Evolutionary conservation across 2,888 invertebrate species (phyloP), one percentile per base, ranked within the genome.

Genomic region (Lomographa bimaculata): DNA sequence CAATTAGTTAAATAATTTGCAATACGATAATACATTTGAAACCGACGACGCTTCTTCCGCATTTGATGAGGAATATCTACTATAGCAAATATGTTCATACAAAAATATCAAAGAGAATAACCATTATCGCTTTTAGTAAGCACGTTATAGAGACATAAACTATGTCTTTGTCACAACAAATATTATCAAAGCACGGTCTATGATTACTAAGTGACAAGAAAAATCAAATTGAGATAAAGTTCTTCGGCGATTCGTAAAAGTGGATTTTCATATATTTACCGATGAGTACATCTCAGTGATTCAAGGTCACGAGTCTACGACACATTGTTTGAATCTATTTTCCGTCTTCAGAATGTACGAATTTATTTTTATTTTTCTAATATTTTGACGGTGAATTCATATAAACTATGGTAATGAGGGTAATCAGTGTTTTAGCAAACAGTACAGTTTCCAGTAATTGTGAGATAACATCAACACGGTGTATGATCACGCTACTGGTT

Each of bases 221-320:
- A n/a, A n/a, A n/a, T n/a, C n/a, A n/a, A n/a, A n/a, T n/a, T n/a
- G n/a, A n/a, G 30, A 27, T 17, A 26, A 1, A 18, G 36, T 23
- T 12, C 21, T 26, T 35, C 9, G 17, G n/a, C 3, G 14, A n/a
- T n/a, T 1, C 12, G 18, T 24, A 20, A 19, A 33, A 32, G 9
- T 10, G 7, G 17, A 34, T 25, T 34, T 19, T 33, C 21, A 18
- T 35, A 42, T 46, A 48, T 45, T 46, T 46, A 44, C 48, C 50
- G 48, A 52, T 25, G 33, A 32, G 28, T 23, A 24, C 23, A 37
- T 43, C 27, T 36, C 17, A 12, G 18, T 17, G 11, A 25, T 18
- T 32, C 33, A 45, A 49, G 48, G 43, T 25, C 20, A 23, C 27
- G 6, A 7, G 18, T 40, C 40, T 33, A 42, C 33, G 41, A 45